A percentile compares a stretch with the other conserved stretches of the same genome.
Conservation (phyloP, 2,113 vertebrate species). For the Poecilia latipinna region DNA sequence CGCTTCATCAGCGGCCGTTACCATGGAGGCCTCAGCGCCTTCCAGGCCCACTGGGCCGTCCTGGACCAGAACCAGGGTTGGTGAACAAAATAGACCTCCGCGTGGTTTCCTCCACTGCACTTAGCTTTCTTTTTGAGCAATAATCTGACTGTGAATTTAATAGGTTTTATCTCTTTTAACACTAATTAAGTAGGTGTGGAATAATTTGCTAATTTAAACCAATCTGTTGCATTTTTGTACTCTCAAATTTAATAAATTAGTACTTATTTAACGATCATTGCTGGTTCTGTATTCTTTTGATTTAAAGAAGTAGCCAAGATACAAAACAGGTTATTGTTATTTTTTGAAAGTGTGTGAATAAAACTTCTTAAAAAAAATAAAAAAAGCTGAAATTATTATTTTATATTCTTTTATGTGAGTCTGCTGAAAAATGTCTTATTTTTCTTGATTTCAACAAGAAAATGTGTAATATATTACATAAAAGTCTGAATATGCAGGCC, state of each 20-base stretch:
- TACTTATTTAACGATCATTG: background rate
- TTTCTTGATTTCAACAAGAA: background rate
- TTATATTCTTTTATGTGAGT: background rate
- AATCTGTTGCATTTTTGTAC: background rate
- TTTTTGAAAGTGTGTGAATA: background rate
- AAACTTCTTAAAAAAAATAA: background rate
- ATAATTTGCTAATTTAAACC: background rate
- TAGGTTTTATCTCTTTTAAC: background rate
- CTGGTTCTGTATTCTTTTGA: background rate
- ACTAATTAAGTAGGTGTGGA: background rate
- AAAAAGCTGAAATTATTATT: background rate
- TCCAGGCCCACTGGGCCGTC: constrained; percentile 37
- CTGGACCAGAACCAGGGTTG: fast-evolving
- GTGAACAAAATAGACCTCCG: background rate
- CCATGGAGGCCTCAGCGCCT: background rate
- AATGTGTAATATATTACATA: background rate
- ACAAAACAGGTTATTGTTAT: background rate
- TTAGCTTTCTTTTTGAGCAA: too few relatives aligned
- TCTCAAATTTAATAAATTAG: background rate
- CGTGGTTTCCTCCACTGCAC: background rate
- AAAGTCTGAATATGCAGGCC: background rate
- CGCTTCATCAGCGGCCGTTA: constrained; percentile 21
- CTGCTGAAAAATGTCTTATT: background rate
- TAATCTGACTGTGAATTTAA: background rate
- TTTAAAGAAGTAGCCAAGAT: background rate